These are phyloP conservation scores for Drosophila pectinifera DNA, from an alignment of 1,140 invertebrate species.

Conservation along the genomic window DNA sequence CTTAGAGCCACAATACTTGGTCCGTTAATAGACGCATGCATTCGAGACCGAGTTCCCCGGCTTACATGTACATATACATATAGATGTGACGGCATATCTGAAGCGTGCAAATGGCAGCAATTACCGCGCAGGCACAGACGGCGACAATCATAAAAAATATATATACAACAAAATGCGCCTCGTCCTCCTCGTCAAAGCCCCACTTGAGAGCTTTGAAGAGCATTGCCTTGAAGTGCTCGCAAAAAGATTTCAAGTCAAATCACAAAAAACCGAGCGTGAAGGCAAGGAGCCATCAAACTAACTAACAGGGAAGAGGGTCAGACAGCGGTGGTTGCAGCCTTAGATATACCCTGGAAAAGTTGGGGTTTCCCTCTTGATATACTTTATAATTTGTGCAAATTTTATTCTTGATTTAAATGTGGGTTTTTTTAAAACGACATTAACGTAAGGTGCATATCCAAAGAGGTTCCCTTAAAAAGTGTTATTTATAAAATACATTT, in stretches of 20 bases:
- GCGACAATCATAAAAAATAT: slow-evolving; percentile 46
- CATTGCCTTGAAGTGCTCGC: slow-evolving; percentile 37
- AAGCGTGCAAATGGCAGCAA: slow-evolving; percentile 68
- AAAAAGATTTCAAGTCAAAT: slow-evolving; percentile 64
- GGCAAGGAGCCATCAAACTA: slow-evolving; percentile 4
- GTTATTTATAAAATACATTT: no score
- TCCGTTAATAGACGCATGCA: neutral
- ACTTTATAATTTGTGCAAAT: neutral
- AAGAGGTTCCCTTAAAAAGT: no score
- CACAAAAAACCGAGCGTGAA: slow-evolving; percentile 22
- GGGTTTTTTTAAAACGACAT: no score
- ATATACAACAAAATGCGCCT: neutral
- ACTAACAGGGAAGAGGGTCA: neutral
- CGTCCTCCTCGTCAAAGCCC: slow-evolving; percentile 12
- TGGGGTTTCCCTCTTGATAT: neutral
- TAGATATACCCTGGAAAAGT: slow-evolving; percentile 1
- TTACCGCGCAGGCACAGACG: slow-evolving; percentile 56
- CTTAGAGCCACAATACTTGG: neutral
- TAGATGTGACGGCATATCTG: slow-evolving; percentile 16
- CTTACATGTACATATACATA: slow-evolving; percentile 5
- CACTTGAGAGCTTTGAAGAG: slow-evolving; percentile 29
- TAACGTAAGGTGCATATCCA: no score
- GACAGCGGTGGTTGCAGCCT: neutral
- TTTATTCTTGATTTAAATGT: neutral
- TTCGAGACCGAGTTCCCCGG: neutral